Evolutionary conservation across 2,888 invertebrate species (phyloP), one percentile per base, ranked within the genome.

Genomic region (Brenthis ino): DNA sequence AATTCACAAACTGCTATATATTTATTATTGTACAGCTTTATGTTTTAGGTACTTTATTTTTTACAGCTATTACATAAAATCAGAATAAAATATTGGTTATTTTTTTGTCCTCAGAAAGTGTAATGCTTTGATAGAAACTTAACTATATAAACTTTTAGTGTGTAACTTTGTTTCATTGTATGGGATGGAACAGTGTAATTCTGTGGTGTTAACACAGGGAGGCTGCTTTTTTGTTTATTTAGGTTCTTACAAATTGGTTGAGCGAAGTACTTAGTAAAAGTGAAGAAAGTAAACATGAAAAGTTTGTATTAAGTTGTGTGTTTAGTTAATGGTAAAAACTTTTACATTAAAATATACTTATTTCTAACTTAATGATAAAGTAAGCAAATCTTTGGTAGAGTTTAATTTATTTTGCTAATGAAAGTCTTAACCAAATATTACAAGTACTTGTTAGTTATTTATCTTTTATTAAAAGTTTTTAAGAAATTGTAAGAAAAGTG

Each of bases 71-170:
- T 28, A 28, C 28, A 28, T 28, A 43, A 11, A 11, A 11, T 43
- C 11, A 43, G 11, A 43, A 8, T 11, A 43, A 37, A 37, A 6
- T 37, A 37, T 37, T 37, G 37, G 37, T 37, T 33, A 33, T 20
- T 20, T 43, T 43, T 43, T 8, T 43, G 11, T 43, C 37, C 8
- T 43, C 37, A 43, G 37, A 43, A 11, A 43, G 2, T 43, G 37
- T 43, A 43, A 43, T 11, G 37, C 37, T 43, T 28, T 43, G 37
- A 37, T 37, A 37, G 11, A 54, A 11, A 24, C 20, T 24, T 3
- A 24, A 54, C 24, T 54, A 28, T 13, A 54, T 28, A 28, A 24
- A 11, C 54, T 3, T 48, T 28, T 58, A 48, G 12, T 99, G 98
- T 5, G 50, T 16, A 50, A 50, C 24, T 50, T 50, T 28, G 1